Base-by-base conservation (phyloP, 2,113 vertebrate genomes). In the Peromyscus polionotus region DNA sequence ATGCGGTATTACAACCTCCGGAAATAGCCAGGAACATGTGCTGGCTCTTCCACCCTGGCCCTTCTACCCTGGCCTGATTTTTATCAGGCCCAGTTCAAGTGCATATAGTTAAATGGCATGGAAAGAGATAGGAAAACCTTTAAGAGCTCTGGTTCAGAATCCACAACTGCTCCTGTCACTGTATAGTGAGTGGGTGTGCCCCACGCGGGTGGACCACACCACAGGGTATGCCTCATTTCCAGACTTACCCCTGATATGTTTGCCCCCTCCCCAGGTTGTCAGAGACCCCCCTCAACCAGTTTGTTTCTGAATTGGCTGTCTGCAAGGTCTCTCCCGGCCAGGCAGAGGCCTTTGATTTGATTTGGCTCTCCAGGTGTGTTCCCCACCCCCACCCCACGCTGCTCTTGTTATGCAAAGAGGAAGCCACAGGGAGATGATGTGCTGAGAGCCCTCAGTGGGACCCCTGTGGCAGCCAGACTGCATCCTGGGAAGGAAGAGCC, bases 401-500 rank as follows among this genome's bases (percentile, higher is more conserved):
- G 31, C n/a, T 88, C 57, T 88, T 70, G 48, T 16, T 1, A 28
- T 36, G 68, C 26, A 68, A 92, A 90, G 68, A 73, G 94, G 93
- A 96, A 91, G 80, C 90, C 22, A 54, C 33, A 13, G 9, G 5
- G 33, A 20, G n/a, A 57, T 45, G 77, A 73, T 57, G 63, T 24
- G 42, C 68, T 0, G 8, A 85, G 93, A 39, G 83, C 73, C 45
- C 90, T n/a, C 61, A 0, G 61, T 22, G 65, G 63, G 57, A n/a
- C 22, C 28, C 63, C 0, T 1, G 3, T 81, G 94, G 80, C 89
- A 91, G 91, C 61, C 12, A 72, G 61, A 90, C 42, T 65, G 51
- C 91, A 81, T 96, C 93, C 97, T 61, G 70, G 92, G 70, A 88
- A 95, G 91, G 83, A 83, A 61, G 89, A 59, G 45, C 76, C 57